Percentiles rank a stretch among this genome's conserved stretches.
These are phyloP conservation scores for Orchesellides sinensis DNA, from an alignment of 2,888 invertebrate species.

Conservation along the genomic window DNA sequence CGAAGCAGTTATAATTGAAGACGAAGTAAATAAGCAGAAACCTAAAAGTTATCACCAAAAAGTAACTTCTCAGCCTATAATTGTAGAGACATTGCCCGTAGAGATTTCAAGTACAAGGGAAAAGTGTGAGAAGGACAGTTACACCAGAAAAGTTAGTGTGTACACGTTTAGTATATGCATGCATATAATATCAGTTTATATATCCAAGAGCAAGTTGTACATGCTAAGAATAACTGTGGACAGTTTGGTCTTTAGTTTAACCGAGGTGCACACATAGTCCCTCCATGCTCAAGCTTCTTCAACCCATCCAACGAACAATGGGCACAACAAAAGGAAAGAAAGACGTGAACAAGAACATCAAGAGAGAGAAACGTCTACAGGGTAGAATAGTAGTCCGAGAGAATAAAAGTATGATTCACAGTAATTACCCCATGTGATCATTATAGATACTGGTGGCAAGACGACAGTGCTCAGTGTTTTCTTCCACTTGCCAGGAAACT, in stretches of 20 bases:
- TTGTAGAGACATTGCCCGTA: conserved; percentile 50
- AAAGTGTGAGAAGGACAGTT: conserved; percentile 40
- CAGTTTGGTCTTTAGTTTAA: conserved; percentile 15
- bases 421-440: conserved; percentile 49
- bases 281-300: too few species aligned
- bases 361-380: too few species aligned
- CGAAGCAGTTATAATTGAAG: background rate
- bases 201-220: conserved; percentile 3
- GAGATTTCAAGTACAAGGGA: conserved; percentile 51
- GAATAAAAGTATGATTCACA: conserved; percentile 23
- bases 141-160: background rate
- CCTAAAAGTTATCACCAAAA: conserved; percentile 48
- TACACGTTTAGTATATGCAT: background rate
- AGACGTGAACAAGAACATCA: conserved; percentile 32
- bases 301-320: conserved; percentile 27
- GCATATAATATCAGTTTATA: background rate
- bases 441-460: conserved; percentile 47
- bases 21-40: background rate
- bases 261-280: too few species aligned
- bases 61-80: conserved; percentile 46
- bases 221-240: conserved; percentile 36
- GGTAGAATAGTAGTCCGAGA: background rate
- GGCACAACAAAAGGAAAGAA: background rate
- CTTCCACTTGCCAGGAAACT: conserved; percentile 2
- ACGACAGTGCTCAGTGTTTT: conserved; percentile 24